Conservation (phyloP, 2,113 vertebrate species). For the Campylomormyrus tamandua region DNA sequence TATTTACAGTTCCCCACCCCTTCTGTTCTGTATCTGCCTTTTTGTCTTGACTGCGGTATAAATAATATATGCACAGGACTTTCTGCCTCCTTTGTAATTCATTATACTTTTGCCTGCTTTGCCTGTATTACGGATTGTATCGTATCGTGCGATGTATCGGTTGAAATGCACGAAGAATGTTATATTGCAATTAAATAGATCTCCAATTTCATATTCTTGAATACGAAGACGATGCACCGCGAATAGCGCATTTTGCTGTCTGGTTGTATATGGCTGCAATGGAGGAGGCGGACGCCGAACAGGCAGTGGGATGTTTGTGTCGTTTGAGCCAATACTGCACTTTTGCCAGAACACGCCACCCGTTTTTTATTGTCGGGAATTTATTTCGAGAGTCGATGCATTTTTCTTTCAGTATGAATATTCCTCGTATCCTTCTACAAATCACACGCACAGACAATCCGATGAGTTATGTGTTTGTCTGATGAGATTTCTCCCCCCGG, state of each 20-base stretch:
- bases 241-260: not conserved
- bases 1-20: not conserved
- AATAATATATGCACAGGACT: slow-evolving; percentile 13
- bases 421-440: not conserved
- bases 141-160: slow-evolving; percentile 8
- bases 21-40: not conserved
- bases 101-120: not conserved
- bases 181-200: not conserved
- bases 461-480: not conserved
- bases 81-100: slow-evolving; percentile 4
- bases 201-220: not conserved
- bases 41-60: slow-evolving; percentile 4
- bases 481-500: not conserved
- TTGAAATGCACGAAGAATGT: slow-evolving; percentile 16
- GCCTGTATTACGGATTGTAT: slow-evolving; percentile 13
- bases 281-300: not conserved
- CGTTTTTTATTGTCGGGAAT: not conserved
- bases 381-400: not conserved
- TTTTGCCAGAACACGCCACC: not conserved
- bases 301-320: not conserved
- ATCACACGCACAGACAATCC: not conserved
- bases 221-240: not conserved
- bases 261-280: not conserved
- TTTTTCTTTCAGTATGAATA: not conserved
- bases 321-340: not conserved